A percentile compares a stretch with the other conserved stretches of the same genome.
Conservation (phyloP, 64 coral and sea anemone genomes). For the Montipora capricornis region DNA sequence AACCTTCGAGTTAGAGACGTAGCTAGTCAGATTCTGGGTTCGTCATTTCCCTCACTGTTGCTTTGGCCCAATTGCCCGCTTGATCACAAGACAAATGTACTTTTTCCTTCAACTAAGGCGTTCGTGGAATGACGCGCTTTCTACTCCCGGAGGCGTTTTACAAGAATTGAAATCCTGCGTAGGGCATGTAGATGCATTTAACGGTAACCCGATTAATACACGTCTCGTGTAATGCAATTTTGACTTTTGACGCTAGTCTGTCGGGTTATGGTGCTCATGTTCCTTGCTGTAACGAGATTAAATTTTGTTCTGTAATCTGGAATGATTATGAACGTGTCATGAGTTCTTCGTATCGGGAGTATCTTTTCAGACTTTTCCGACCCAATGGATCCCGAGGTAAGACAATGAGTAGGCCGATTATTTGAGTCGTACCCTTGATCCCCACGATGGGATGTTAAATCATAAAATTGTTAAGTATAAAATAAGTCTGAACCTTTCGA, state of each 20-base stretch:
- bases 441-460: slow-evolving; percentile 20
- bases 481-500: slow-evolving; percentile 33
- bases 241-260: slow-evolving; percentile 34
- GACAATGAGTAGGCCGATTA: too few species aligned
- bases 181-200: slow-evolving; percentile 73
- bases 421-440: too few species aligned
- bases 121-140: slow-evolving; percentile 40
- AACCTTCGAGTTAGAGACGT: too few species aligned
- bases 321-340: not conserved
- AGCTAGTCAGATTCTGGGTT: too few species aligned
- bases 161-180: slow-evolving; percentile 49
- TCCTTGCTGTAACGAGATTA: not conserved
- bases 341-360: slow-evolving; percentile 52
- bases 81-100: too few species aligned
- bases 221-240: slow-evolving; percentile 3
- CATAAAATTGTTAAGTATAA: not conserved
- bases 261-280: slow-evolving; percentile 24
- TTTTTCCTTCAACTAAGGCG: too few species aligned
- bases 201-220: slow-evolving; percentile 42
- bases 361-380: slow-evolving; percentile 12
- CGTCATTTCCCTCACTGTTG: too few species aligned
- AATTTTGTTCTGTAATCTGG: slow-evolving; percentile 27
- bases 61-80: too few species aligned
- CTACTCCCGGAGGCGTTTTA: not conserved
- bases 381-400: slow-evolving; percentile 55